phyloP scores from a whole-genome alignment of 2,797 vertebrate species.

The Liparis tanakae region DNA sequence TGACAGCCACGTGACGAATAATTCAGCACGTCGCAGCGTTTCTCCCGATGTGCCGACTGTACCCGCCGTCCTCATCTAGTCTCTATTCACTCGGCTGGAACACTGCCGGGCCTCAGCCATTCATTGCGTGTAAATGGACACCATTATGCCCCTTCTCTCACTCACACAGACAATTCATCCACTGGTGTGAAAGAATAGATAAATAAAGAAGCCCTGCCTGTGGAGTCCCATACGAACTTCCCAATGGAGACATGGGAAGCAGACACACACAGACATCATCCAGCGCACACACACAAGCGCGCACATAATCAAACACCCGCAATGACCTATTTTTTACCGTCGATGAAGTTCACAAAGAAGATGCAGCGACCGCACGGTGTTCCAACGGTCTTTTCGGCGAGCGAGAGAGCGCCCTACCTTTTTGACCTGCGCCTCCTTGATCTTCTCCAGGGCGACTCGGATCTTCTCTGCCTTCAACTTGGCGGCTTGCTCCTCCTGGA shows the following conservation, averaged over 20 bases:
- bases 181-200: not conserved
- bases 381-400: not conserved
- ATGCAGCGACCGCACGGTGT: conserved; percentile 44
- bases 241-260: conserved; percentile 13
- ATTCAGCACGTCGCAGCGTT: conserved; percentile 12
- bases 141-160: conserved; percentile 41
- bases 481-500: conserved; percentile 95
- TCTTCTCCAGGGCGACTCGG: conserved; percentile 95
- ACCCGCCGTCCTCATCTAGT: conserved; percentile 40
- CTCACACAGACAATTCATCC: conserved; percentile 48
- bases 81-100: conserved; percentile 19
- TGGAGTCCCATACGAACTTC: conserved; percentile 11
- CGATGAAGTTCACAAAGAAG: conserved; percentile 71
- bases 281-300: conserved; percentile 36
- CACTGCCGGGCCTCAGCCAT: conserved; percentile 42
- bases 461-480: conserved; percentile 98
- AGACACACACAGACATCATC: not conserved
- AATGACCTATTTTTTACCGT: conserved; percentile 83
- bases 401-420: conserved; percentile 82
- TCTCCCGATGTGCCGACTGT: not conserved
- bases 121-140: conserved; percentile 35
- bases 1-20: conserved; percentile 16
- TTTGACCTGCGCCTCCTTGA: conserved; percentile 98
- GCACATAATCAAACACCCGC: conserved; percentile 71
- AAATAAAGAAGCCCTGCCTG: conserved; percentile 32